Base-by-base conservation (phyloP, 2,113 vertebrate species). In the Chloebia gouldiae region DNA sequence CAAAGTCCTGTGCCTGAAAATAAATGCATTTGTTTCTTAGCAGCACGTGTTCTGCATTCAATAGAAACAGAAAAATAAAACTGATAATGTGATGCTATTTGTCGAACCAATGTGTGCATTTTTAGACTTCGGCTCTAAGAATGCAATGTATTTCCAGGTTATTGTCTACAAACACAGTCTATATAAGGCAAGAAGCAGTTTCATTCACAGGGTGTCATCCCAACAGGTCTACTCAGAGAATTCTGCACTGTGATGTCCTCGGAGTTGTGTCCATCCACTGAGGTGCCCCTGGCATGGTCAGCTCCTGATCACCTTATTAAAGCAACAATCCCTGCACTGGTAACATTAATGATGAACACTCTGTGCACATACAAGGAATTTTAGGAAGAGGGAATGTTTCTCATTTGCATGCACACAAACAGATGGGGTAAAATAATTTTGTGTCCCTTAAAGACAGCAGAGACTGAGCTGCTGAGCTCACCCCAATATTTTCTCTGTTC, bases 1-100 rank as follows among this genome's bases (percentile, higher is more conserved):
- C 96, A 85, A 97, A 98, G 97, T 97, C 97, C 96, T 96, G 42
- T 17, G 93, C 97, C 97, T 97, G 96, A 97, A 98, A 98, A 98
- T 96, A 98, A 98, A 97, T 25, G 95, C 22, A n/a, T 98, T 96
- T 97, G 97, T 97, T 93, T 97, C 96, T 95, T 88, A 90, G 95
- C 96, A 97, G 98, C 94, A 86, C 85, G 21, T 86, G 92, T 91
- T 96, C 94, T 92, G 81, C 30, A 56, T 92, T 95, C 94, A 95
- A 73, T 15, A 94, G 91, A 76, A 23, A 81, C 87, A 59, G 72
- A 61, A 78, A 78, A 78, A 86, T 72, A 77, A 95, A 93, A 94
- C 24, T 86, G 92, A 93, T 78, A 81, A 97, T 24, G 39, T 25
- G 27, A 77, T 80, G 80, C 81, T 88, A 93, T 95, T 97, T 97